Base-by-base conservation (phyloP, 2,797 vertebrate genomes). In the Otus scops region DNA sequence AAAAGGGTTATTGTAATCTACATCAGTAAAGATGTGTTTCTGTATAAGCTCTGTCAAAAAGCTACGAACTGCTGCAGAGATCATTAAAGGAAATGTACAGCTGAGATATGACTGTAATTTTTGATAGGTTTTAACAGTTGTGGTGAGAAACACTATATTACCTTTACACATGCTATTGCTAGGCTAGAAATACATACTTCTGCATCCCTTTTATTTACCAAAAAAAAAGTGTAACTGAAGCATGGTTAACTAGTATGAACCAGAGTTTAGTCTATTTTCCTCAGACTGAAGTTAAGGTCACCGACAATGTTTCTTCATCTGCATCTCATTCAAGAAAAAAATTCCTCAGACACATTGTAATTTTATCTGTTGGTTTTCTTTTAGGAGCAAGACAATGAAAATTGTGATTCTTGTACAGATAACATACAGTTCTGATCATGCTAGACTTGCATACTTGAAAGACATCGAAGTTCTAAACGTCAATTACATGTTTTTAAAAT, bases 61-160 rank as follows among this genome's bases (percentile, higher is more conserved):
- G 10, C 18, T 94, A 26, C 87, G 36, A 81, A 54, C 15, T 74
- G 5, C n/a, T 30, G 11, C 7, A 34, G 45, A 68, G 26, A 8
- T 70, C 47, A 4, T 57, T 39, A 61, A 69, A 63, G 30, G 21
- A 84, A 65, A 53, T 6, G 5, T 28, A 28, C 10, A 57, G 28
- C 36, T 77, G 36, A 80, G 38, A 13, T 60, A 64, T n/a, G 19
- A 75, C 47, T 45, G 21, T 43, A 57, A 4, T 13, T 78, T 86
- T 75, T 71, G 27, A 59, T 22, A 34, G 18, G 3, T 73, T 76
- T 57, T 47, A 77, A 15, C 30, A 45, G 18, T 45, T 70, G 19
- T 19, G 5, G 11, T 61, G 21, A 45, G 64, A 79, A 91, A 59
- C 0, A 0, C 32, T 67, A 0, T 30, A 2, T 38, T 61, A 32